Conservation (phyloP, 2,797 vertebrate genomes). For the Hoplostethus mediterraneus region DNA sequence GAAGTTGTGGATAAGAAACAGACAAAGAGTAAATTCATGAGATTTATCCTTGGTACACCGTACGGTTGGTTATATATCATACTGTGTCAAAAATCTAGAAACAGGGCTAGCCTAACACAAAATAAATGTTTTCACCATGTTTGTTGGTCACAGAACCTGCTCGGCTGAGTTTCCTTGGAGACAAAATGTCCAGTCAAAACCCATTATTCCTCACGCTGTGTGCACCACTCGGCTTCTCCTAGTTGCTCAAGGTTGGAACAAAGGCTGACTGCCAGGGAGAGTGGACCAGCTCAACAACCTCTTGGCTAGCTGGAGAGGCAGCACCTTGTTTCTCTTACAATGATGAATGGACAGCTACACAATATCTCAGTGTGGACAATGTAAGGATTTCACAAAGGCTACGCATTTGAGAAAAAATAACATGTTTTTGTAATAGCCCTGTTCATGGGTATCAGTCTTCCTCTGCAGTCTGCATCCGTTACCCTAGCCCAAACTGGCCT, state of each 20-base stretch:
- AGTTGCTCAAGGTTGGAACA: slow-evolving; percentile 42
- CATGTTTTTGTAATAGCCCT: no score
- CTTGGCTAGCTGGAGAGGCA: slow-evolving; percentile 15
- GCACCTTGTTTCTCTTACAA: background rate
- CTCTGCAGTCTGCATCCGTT: background rate
- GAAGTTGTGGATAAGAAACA: background rate
- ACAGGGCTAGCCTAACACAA: slow-evolving; percentile 1
- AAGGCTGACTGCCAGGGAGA: slow-evolving; percentile 31
- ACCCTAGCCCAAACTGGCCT: no score
- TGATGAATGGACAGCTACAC: background rate
- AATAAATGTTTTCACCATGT: background rate
- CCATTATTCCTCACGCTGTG: slow-evolving; percentile 30
- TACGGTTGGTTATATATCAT: background rate
- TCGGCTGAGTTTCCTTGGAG: slow-evolving; percentile 33
- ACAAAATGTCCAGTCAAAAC: slow-evolving; percentile 37
- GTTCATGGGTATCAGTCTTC: background rate
- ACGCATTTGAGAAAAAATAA: no score
- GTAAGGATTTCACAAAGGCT: no score
- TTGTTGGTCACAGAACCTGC: slow-evolving; percentile 14
- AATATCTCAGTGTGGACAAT: no score
- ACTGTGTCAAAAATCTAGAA: background rate
- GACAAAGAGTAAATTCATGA: background rate
- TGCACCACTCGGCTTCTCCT: slow-evolving; percentile 32
- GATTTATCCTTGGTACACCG: background rate
- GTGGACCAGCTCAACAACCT: slow-evolving; percentile 35